Evolutionary conservation across 2,888 invertebrate genomes (phyloP), one percentile per base, ranked within the genome.

Genomic region (Drosophila pseudotalamancana): DNA sequence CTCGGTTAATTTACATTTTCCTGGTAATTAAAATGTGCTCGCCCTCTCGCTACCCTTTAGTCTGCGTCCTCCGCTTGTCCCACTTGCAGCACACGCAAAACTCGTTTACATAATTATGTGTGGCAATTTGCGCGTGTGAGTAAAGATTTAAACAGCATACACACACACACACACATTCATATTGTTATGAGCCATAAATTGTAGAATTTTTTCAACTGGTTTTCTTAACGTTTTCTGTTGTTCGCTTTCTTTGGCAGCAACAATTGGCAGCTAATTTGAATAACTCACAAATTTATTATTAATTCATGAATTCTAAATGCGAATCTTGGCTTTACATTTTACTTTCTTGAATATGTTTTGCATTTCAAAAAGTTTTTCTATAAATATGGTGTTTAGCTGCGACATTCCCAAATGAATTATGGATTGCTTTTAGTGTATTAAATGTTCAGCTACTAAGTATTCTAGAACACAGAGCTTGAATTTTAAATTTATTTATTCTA

Each of bases 51-150:
- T 19, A 45, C 56, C 18, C 27, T 29, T 34, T 16, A 37, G 29
- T 5, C 8, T 18, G 18, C 1, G 11, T 6, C 23, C 9, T 43
- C 19, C 19, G 12, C 29, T 11, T 27, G 25, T 9, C 16, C 18
- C 25, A 27, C 27, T 43, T 11, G 3, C 25, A 43, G 43, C 3
- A 11, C 16, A 11, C 25, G 23, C 25, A 46, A 69, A 78, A 82
- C 63, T 82, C 77, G 80, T 82, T 85, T 82, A 68, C 80, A 82
- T 83, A 85, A 87, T 87, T 87, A 85, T 85, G 87, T 87, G 87
- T 75, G 87, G 72, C 86, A 85, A 78, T 86, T 84, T 86, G 75
- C 61, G 73, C 69, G 72, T 76, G 68, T 68, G 72, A 56, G 70
- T 50, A 73, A 82, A 79, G 86, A 82, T 82, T 85, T 83, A 50